phyloP scores from a whole-genome alignment of 1,140 invertebrate genomes.

The Antheraea pernyi region DNA sequence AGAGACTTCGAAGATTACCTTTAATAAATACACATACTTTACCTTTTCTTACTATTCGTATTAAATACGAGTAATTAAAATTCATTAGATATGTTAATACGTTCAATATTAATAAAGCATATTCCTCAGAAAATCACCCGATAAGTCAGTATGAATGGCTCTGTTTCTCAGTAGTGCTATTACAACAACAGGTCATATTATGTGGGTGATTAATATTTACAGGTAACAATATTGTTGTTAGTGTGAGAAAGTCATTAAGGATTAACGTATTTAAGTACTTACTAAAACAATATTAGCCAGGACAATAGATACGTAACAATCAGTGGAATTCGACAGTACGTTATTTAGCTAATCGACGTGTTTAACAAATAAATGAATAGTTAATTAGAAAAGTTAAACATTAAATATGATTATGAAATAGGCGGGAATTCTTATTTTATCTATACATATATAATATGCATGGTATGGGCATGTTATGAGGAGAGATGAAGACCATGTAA shows the following conservation, averaged over 20 bases:
- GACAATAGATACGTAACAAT: neutral
- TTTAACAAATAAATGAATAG: neutral
- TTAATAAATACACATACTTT: too few relatives aligned
- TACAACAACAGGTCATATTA: slow-evolving; percentile 4
- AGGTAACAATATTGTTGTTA: slow-evolving; percentile 12
- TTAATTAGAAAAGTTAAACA: neutral
- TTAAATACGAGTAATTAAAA: too few relatives aligned
- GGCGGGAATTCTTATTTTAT: too few relatives aligned
- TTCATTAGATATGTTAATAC: too few relatives aligned
- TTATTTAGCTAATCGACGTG: slow-evolving; percentile 2
- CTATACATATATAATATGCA: too few relatives aligned
- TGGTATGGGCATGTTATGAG: too few relatives aligned
- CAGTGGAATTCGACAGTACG: neutral
- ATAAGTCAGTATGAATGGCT: neutral
- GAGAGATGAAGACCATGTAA: too few relatives aligned
- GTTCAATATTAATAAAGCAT: too few relatives aligned
- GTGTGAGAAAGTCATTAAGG: slow-evolving; percentile 14
- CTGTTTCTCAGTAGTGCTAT: slow-evolving; percentile 8
- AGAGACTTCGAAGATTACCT: too few relatives aligned
- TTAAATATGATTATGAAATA: too few relatives aligned
- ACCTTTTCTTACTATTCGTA: too few relatives aligned
- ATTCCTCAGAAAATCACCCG: neutral
- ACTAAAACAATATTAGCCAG: neutral
- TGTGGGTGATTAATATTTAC: slow-evolving; percentile 14
- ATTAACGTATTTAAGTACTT: neutral